A percentile compares a stretch with the other conserved stretches of the same genome.
phyloP scores from a whole-genome alignment of 2,113 vertebrate species.

The Alligator sinensis region DNA sequence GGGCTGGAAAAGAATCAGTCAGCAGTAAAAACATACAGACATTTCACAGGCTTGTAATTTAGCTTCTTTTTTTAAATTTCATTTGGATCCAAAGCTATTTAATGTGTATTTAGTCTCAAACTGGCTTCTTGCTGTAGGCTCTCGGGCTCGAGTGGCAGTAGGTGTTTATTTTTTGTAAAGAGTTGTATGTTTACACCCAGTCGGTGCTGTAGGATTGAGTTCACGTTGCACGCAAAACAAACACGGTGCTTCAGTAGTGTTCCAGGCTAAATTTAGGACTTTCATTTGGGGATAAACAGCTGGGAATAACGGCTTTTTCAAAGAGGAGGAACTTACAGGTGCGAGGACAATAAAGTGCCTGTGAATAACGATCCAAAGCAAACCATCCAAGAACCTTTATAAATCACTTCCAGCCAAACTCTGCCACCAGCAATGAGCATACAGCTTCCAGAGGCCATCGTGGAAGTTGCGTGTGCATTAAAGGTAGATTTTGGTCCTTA shows the following conservation, averaged over 20 bases:
- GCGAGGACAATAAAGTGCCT: constrained; percentile 60
- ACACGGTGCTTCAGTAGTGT: neutral
- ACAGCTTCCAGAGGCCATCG: accelerated
- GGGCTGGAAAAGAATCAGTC: constrained; percentile 19
- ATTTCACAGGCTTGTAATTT: constrained; percentile 60
- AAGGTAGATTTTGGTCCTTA: neutral
- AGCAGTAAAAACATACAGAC: neutral
- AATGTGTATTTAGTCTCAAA: constrained; percentile 48
- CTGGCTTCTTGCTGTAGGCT: constrained; percentile 62
- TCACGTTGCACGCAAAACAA: constrained; percentile 12
- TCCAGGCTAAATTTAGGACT: neutral
- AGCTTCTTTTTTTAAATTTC: constrained; percentile 52
- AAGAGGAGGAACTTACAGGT: constrained; percentile 1
- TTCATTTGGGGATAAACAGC: neutral
- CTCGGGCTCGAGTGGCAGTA: constrained; percentile 37
- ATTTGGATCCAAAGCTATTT: constrained; percentile 63
- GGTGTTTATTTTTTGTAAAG: constrained; percentile 43
- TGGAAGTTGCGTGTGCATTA: neutral
- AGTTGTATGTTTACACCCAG: constrained; percentile 62
- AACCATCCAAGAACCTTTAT: neutral
- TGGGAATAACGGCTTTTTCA: neutral
- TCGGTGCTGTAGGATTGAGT: neutral
- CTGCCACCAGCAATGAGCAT: neutral
- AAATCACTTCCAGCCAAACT: neutral
- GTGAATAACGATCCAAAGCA: constrained; percentile 63